Conservation (phyloP, 2,113 vertebrate genomes). For the Seriola dumerili region DNA sequence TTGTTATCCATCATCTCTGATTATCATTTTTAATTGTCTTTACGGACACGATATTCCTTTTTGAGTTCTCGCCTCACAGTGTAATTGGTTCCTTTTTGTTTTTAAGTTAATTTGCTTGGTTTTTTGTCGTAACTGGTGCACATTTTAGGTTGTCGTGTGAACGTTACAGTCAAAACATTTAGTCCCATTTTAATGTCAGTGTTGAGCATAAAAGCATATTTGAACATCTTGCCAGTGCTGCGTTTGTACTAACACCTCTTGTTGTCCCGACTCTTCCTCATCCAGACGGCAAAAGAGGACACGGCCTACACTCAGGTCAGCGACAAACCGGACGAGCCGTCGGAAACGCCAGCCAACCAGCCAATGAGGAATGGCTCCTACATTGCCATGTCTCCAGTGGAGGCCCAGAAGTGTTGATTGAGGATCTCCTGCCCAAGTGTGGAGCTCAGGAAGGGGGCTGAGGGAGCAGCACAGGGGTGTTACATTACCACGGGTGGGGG, state of each 20-base stretch:
- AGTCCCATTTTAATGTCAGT: constrained; percentile 38
- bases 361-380: constrained; percentile 84
- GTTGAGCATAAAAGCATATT: neutral
- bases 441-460: constrained; percentile 68
- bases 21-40: constrained; percentile 67
- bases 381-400: constrained; percentile 87
- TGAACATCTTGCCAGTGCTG: neutral
- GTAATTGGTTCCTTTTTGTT: constrained; percentile 1
- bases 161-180: constrained; percentile 61
- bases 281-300: constrained; percentile 85
- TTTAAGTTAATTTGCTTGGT: constrained; percentile 34
- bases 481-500: constrained; percentile 42
- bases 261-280: neutral
- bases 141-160: constrained; percentile 40
- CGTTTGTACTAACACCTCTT: constrained; percentile 22
- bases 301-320: constrained; percentile 86
- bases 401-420: constrained; percentile 86
- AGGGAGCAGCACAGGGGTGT: constrained; percentile 59
- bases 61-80: constrained; percentile 48
- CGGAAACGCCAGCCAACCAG: constrained; percentile 77
- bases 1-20: constrained; percentile 68
- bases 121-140: constrained; percentile 23
- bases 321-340: constrained; percentile 82
- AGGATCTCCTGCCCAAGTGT: constrained; percentile 44
- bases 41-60: constrained; percentile 39